These are phyloP conservation scores for Nomada fabriciana DNA, from an alignment of 2,888 invertebrate species.

Conservation along the genomic window DNA sequence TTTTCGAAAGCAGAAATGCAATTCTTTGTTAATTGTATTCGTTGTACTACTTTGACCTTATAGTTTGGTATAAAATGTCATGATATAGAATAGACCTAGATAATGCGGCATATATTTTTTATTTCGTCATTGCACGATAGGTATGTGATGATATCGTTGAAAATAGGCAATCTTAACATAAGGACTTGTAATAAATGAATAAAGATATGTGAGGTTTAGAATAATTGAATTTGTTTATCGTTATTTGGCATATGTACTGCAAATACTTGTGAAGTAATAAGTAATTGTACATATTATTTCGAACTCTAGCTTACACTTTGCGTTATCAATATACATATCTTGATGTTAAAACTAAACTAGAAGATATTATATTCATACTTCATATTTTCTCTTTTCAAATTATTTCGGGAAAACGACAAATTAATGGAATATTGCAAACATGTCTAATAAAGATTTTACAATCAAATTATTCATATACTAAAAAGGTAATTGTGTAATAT, in stretches of 20 bases:
- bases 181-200: slow-evolving; percentile 38
- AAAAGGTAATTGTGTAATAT: neutral
- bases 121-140: slow-evolving; percentile 33
- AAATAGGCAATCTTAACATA: slow-evolving; percentile 34
- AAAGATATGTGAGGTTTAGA: slow-evolving; percentile 26
- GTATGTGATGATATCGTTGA: slow-evolving; percentile 22
- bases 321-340: slow-evolving; percentile 9
- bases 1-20: slow-evolving; percentile 3
- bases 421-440: neutral
- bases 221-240: slow-evolving; percentile 19
- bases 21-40: slow-evolving; percentile 6
- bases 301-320: slow-evolving; percentile 4
- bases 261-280: slow-evolving; percentile 7
- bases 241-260: slow-evolving; percentile 28
- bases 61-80: slow-evolving; percentile 16
- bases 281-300: slow-evolving; percentile 35
- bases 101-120: slow-evolving; percentile 17
- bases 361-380: neutral
- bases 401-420: slow-evolving; percentile 9
- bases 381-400: neutral
- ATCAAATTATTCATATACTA: neutral
- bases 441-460: neutral
- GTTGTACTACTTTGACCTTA: slow-evolving; percentile 23
- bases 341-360: neutral
- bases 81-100: slow-evolving; percentile 38